Percentiles rank a stretch among this genome's conserved stretches.
Evolutionary conservation across 2,888 invertebrate genomes (phyloP).

Genomic region (Aelia acuminata): DNA sequence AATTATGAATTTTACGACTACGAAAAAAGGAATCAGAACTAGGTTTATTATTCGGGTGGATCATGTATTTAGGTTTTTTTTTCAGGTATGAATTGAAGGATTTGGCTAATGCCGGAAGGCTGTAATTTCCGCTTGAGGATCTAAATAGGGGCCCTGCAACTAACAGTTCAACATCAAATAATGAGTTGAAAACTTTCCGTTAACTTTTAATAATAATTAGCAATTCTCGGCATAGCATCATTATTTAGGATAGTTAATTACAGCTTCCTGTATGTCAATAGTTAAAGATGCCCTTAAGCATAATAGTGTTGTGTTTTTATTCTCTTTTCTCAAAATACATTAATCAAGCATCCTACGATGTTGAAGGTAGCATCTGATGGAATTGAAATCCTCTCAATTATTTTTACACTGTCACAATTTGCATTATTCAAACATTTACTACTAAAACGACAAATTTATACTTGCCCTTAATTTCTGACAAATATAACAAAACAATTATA

Average conservation of each 20-base stretch:
- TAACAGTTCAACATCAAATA: not conserved
- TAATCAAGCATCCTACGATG: too few species aligned
- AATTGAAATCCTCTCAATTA: too few species aligned
- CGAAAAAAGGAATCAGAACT: not conserved
- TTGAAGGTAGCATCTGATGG: too few species aligned
- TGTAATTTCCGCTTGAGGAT: not conserved
- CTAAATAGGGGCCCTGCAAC: not conserved
- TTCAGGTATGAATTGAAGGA: not conserved
- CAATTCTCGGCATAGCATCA: constrained; percentile 5
- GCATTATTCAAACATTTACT: too few species aligned
- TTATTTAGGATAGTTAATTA: not conserved
- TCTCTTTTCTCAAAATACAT: too few species aligned
- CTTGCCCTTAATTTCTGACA: too few species aligned
- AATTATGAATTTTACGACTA: too few species aligned
- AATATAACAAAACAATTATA: too few species aligned
- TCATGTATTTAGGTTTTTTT: not conserved
- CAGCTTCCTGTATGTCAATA: not conserved
- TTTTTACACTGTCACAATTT: too few species aligned
- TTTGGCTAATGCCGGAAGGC: not conserved
- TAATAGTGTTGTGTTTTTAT: too few species aligned
- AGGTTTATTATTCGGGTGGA: not conserved
- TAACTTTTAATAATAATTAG: constrained; percentile 21
- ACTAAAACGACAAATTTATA: too few species aligned
- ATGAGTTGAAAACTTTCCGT: not conserved
- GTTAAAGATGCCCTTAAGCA: not conserved